A percentile compares a stretch with the other conserved stretches of the same genome.
These are phyloP conservation scores for Corydoras sp. DNA, from an alignment of 2,113 vertebrate species.

Conservation along the genomic window DNA sequence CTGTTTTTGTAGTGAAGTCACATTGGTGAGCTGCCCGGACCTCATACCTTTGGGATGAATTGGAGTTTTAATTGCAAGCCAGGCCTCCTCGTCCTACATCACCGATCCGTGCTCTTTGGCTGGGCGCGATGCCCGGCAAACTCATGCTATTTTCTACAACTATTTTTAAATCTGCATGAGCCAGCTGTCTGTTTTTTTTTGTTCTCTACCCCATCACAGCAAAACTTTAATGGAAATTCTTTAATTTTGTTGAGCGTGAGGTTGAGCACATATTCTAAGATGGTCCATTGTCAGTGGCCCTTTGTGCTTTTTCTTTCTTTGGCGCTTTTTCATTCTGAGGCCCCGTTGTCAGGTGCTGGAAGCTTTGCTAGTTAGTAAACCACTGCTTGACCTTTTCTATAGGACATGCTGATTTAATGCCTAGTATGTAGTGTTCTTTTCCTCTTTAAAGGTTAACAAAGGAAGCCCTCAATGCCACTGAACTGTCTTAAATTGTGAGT, in stretches of 20 bases:
- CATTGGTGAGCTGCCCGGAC: too few species aligned
- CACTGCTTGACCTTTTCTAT: conserved; percentile 19
- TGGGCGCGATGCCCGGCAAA: too few species aligned
- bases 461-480: conserved; percentile 15
- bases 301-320: conserved; percentile 51
- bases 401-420: conserved; percentile 23
- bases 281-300: conserved; percentile 38
- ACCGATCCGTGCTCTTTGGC: too few species aligned
- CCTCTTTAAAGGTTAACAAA: conserved; percentile 23
- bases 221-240: neutral
- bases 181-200: too few species aligned
- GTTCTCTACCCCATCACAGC: neutral
- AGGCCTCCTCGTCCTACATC: too few species aligned
- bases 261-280: conserved; percentile 29
- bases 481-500: conserved; percentile 23
- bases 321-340: conserved; percentile 39
- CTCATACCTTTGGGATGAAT: too few species aligned
- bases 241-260: conserved; percentile 29
- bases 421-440: conserved; percentile 15
- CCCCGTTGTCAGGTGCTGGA: conserved; percentile 40
- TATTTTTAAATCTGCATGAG: too few species aligned
- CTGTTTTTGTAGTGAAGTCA: too few species aligned
- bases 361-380: conserved; percentile 30
- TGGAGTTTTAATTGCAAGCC: too few species aligned
- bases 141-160: too few species aligned